A percentile compares a stretch with the other conserved stretches of the same genome.
These are phyloP conservation scores for Sanderia malayensis DNA, from an alignment of 30 jellyfish, hydroid and myxozoan species.

Conservation along the genomic window DNA sequence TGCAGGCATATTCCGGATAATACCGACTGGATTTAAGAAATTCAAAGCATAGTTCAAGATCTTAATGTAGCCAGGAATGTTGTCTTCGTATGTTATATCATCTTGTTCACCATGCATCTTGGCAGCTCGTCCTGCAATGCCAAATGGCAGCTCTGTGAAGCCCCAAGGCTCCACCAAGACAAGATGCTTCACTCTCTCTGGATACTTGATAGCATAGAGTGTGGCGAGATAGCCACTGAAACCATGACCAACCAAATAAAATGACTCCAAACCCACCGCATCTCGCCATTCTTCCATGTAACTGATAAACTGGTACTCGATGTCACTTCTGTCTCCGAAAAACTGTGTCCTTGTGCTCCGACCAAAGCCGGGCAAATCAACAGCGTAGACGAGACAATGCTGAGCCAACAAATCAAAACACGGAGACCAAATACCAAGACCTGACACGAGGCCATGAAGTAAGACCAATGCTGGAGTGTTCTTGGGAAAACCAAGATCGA, in stretches of 20 bases:
- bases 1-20: constrained; percentile 49
- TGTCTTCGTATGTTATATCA: constrained; percentile 8
- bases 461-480: constrained; percentile 64
- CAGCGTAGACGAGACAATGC: constrained; percentile 73
- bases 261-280: constrained; percentile 75
- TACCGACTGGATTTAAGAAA: constrained; percentile 27
- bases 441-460: constrained; percentile 95
- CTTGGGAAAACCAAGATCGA: constrained; percentile 59
- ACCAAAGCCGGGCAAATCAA: constrained; percentile 94
- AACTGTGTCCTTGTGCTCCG: constrained; percentile 88
- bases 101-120: constrained; percentile 7
- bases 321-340: constrained; percentile 56
- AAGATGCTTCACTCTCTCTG: constrained; percentile 74
- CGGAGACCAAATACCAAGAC: constrained; percentile 91
- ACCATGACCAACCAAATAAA: constrained; percentile 87
- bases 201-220: constrained; percentile 72
- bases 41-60: constrained; percentile 19
- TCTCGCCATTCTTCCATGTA: constrained; percentile 93
- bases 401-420: constrained; percentile 72
- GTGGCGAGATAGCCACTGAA: constrained; percentile 95
- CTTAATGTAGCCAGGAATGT: constrained; percentile 27
- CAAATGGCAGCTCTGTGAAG: constrained; percentile 84
- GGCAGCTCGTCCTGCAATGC: constrained; percentile 50
- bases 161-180: constrained; percentile 97
- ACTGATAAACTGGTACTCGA: constrained; percentile 69